Base-by-base conservation (phyloP, 1,140 invertebrate genomes). In the Drosophila nasuta region DNA sequence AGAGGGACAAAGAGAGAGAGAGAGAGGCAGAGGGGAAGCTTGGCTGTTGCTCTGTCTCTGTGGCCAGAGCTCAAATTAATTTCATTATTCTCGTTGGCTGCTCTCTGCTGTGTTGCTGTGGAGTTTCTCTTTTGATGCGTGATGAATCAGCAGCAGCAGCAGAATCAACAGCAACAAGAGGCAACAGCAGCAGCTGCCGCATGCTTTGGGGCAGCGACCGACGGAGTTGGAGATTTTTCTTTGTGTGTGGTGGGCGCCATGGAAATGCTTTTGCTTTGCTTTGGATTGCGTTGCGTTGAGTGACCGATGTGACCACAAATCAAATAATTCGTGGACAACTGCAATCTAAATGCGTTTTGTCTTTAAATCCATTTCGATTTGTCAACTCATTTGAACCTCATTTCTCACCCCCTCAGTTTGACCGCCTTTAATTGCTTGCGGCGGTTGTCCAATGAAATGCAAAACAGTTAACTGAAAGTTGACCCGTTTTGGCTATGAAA, bases 1-100 rank as follows among this genome's bases (percentile, higher is more conserved):
- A 41, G 38, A 33, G 30, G 30, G 30, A 33, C 7, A 7, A 33
- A 33, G 17, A 38, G 13, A 8, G 68, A 41, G 68, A 41, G 49
- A 73, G 54, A 51, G 13, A 33, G 8, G 8, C 38, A 11, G 38
- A n/a, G 38, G 11, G 7, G 38, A 8, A 10, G 38, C 11, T 41
- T 13, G 4, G 41, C 5, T 43, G 11, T 17, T 67, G 49, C n/a
- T 45, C 38, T 46, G 13, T 51, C 25, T 35, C 65, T 80, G 65
- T 48, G 72, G 67, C 76, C 54, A 69, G 76, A 76, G 81, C 57
- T 83, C 35, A 74, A 85, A 83, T 85, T 85, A 83, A 85, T 85
- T 81, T 69, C 72, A 80, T 85, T 83, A 80, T 83, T 83, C 68
- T 77, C 63, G 73, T 79, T 79, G 73, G 62, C 62, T 77, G 75